Evolutionary conservation across 2,888 invertebrate genomes (phyloP).

Genomic region (Byasa hedistus): DNA sequence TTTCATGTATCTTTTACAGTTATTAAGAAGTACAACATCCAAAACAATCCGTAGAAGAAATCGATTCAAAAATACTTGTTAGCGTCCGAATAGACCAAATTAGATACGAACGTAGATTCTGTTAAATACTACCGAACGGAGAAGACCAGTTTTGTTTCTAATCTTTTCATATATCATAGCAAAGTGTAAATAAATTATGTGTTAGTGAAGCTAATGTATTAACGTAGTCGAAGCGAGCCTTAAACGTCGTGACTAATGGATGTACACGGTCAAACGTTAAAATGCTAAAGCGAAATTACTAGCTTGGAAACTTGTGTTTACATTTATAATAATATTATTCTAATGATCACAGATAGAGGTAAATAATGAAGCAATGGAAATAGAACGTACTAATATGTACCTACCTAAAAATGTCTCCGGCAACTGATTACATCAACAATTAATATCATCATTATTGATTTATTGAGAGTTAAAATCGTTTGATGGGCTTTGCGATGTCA

Average conservation of each 20-base stretch:
- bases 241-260: slow-evolving; percentile 7
- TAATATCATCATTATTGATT: background rate
- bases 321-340: slow-evolving; percentile 1
- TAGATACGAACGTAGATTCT: background rate
- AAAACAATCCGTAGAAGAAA: too few species aligned
- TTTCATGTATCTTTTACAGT: too few species aligned
- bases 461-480: too few species aligned
- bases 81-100: background rate
- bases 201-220: background rate
- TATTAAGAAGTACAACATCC: too few species aligned
- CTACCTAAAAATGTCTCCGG: background rate
- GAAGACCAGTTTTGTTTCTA: background rate
- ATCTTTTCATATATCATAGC: background rate
- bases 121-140: background rate
- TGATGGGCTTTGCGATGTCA: too few species aligned
- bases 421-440: background rate
- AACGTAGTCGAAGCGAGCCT: background rate
- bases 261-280: slow-evolving; percentile 5
- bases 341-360: background rate
- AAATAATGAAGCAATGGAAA: background rate
- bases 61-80: too few species aligned
- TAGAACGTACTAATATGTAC: background rate
- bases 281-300: slow-evolving; percentile 1
- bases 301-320: background rate
- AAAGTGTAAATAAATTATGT: background rate